Conservation (phyloP, 2,113 vertebrate genomes). For the Todiramphus saurophagus region DNA sequence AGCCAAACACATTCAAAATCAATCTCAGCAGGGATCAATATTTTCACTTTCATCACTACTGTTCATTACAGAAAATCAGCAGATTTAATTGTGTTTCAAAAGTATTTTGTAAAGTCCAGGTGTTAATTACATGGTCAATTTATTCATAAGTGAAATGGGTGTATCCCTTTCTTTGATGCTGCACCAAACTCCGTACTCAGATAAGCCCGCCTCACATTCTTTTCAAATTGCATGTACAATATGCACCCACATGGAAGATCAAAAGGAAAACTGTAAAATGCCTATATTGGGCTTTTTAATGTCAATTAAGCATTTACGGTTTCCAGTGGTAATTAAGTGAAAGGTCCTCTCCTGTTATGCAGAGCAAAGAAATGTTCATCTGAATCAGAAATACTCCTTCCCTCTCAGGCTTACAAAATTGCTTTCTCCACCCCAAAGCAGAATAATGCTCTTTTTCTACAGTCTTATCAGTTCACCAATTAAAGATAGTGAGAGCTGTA, state of each 20-base stretch:
- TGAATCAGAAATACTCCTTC: conserved; percentile 6
- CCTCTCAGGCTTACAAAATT: background rate
- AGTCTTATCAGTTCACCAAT: background rate
- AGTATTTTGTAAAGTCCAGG: conserved; percentile 50
- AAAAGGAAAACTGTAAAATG: conserved; percentile 61
- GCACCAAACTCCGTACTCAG: background rate
- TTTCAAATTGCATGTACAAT: conserved; percentile 36
- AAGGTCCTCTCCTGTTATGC: conserved; percentile 26
- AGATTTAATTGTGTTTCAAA: conserved; percentile 20
- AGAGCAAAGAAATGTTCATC: background rate
- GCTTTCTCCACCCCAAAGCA: background rate
- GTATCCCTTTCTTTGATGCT: conserved; percentile 33
- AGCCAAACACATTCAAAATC: background rate
- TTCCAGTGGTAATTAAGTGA: conserved; percentile 11
- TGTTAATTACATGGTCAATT: conserved; percentile 66
- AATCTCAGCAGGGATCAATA: conserved; percentile 6
- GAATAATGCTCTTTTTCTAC: background rate
- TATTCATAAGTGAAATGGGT: conserved; percentile 57
- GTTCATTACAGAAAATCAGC: background rate
- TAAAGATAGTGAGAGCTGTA: background rate
- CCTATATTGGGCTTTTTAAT: conserved; percentile 34
- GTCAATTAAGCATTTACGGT: conserved; percentile 44
- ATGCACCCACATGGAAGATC: conserved; percentile 52
- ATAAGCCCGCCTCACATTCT: conserved; percentile 12
- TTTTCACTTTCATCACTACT: background rate